phyloP scores from a whole-genome alignment of 2,888 invertebrate genomes.

The Nemotelus pantherinus region DNA sequence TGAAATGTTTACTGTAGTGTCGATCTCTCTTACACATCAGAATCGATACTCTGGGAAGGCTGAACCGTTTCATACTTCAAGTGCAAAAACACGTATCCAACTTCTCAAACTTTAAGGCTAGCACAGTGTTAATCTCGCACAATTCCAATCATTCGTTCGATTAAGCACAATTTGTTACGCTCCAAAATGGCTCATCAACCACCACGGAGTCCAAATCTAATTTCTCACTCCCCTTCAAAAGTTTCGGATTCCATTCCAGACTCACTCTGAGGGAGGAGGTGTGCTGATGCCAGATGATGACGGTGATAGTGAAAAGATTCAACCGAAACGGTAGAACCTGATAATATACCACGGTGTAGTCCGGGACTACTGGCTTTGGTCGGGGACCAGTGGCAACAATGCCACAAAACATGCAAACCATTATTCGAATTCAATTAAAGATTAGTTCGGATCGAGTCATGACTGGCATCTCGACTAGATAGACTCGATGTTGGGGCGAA shows the following conservation, averaged over 20 bases:
- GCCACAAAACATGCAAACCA: conserved; percentile 31
- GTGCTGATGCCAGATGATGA: background rate
- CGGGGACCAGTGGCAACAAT: background rate
- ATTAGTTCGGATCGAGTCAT: conserved; percentile 29
- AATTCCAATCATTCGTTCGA: conserved; percentile 17
- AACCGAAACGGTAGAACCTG: conserved; percentile 5
- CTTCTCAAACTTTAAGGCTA: background rate
- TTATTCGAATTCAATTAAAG: conserved; percentile 40
- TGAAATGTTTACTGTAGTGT: background rate
- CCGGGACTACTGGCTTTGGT: background rate
- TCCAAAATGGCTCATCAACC: conserved; percentile 18
- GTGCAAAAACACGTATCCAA: background rate
- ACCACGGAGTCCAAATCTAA: conserved; percentile 33
- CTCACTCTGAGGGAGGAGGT: background rate
- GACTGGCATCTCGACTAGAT: conserved; percentile 27
- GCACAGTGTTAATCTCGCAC: background rate
- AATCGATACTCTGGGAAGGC: background rate
- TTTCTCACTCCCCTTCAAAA: conserved; percentile 29
- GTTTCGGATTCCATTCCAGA: background rate
- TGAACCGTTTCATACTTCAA: background rate
- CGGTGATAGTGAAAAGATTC: conserved; percentile 19
- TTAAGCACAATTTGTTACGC: conserved; percentile 35
- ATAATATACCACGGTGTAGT: background rate
- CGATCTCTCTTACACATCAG: background rate
- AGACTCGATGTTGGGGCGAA: background rate